phyloP scores from a whole-genome alignment of 1,140 invertebrate species.

The Araneus ventricosus region DNA sequence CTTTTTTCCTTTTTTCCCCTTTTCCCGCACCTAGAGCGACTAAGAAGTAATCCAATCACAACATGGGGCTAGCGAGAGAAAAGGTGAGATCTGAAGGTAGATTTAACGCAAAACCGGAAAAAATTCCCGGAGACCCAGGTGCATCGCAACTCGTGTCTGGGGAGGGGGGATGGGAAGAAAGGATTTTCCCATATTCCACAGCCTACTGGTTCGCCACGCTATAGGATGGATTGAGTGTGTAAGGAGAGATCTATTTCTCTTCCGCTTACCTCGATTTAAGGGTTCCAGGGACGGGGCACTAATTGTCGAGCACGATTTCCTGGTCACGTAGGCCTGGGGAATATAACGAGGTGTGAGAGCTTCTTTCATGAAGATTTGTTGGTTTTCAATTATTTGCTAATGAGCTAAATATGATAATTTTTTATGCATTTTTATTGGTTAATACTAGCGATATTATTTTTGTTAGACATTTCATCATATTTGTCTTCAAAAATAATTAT shows the following conservation, averaged over 20 bases:
- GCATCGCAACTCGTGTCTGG: not conserved
- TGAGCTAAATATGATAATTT: too few species aligned
- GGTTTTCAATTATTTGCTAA: too few species aligned
- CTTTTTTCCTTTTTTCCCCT: not conserved
- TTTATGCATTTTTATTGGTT: too few species aligned
- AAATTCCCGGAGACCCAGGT: slow-evolving; percentile 48
- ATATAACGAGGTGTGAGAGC: not conserved
- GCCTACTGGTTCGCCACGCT: slow-evolving; percentile 13
- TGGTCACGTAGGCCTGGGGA: not conserved
- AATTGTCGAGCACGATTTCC: not conserved
- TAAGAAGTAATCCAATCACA: slow-evolving; percentile 33
- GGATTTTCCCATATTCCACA: slow-evolving; percentile 19
- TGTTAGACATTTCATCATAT: too few species aligned
- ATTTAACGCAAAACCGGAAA: slow-evolving; percentile 26
- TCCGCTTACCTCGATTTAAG: slow-evolving; percentile 23
- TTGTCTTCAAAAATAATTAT: too few species aligned
- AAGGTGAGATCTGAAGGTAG: slow-evolving; percentile 18
- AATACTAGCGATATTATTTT: too few species aligned
- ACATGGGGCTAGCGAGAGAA: slow-evolving; percentile 4
- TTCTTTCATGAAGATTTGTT: too few species aligned
- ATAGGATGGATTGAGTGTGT: slow-evolving; percentile 90
- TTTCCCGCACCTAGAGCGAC: not conserved
- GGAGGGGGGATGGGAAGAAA: not conserved
- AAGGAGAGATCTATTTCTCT: slow-evolving; percentile 47
- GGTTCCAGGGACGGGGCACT: not conserved